A percentile compares a stretch with the other conserved stretches of the same genome.
Conservation (phyloP, 2,113 vertebrate species). For the Phaethon lepturus region DNA sequence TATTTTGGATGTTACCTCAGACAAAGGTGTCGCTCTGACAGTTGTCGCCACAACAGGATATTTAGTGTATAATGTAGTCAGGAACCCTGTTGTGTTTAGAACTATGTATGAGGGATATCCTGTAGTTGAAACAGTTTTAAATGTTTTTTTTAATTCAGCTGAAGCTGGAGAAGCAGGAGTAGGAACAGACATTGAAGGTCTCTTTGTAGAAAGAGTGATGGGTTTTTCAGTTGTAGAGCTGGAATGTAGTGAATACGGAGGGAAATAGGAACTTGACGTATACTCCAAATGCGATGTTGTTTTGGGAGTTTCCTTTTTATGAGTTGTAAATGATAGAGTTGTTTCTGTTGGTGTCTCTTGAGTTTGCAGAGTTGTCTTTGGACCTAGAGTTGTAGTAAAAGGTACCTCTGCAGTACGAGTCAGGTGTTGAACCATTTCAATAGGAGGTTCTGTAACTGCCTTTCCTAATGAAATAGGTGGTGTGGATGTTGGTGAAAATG, state of each 20-base stretch:
- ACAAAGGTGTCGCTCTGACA: background rate
- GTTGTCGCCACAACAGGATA: background rate
- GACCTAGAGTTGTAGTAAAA: background rate
- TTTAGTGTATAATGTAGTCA: background rate
- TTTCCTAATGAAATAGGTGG: background rate
- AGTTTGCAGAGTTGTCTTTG: background rate
- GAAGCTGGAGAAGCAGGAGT: slow-evolving; percentile 14
- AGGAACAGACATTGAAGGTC: background rate
- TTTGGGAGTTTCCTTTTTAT: background rate
- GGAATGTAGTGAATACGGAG: background rate
- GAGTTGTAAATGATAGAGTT: background rate
- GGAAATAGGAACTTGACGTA: background rate
- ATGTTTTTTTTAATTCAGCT: slow-evolving; percentile 40
- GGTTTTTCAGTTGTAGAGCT: background rate
- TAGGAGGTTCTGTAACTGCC: background rate
- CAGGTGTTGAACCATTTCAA: background rate
- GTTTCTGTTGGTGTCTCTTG: background rate
- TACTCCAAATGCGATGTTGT: background rate
- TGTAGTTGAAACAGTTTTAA: slow-evolving; percentile 43
- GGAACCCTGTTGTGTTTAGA: background rate
- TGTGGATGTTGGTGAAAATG: background rate
- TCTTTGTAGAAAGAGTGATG: background rate
- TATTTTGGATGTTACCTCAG: background rate
- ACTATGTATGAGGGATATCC: background rate
- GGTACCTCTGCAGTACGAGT: background rate